Evolutionary conservation across 2,113 vertebrate species (phyloP).

Genomic region (Steatornis caripensis): DNA sequence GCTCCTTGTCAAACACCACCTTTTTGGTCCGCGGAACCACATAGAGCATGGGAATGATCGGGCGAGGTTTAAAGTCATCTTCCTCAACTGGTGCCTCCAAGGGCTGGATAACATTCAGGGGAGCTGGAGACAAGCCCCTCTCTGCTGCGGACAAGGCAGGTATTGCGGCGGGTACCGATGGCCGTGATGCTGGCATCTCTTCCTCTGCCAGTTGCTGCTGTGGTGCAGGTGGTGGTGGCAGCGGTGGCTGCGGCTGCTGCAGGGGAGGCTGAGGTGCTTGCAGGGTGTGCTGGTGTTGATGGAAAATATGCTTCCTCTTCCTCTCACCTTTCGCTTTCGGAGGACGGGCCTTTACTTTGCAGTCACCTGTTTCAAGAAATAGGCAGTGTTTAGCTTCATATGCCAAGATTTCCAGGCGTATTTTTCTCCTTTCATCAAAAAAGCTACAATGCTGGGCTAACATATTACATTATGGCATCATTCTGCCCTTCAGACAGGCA

Average conservation of each 20-base stretch:
- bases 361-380: constrained; percentile 49
- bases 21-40: constrained; percentile 71
- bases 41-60: constrained; percentile 78
- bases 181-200: fast-evolving
- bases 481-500: not conserved
- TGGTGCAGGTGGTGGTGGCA: fast-evolving
- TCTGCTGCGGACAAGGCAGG: fast-evolving
- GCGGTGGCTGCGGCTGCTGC: not conserved
- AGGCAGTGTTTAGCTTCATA: not conserved
- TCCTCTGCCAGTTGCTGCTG: not conserved
- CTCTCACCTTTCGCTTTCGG: constrained; percentile 60
- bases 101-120: constrained; percentile 58
- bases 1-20: constrained; percentile 59
- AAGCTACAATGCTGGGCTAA: not conserved
- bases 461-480: not conserved
- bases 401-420: not conserved
- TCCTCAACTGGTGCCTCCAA: constrained; percentile 4
- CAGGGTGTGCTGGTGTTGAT: not conserved
- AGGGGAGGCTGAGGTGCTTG: not conserved
- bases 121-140: not conserved
- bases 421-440: not conserved
- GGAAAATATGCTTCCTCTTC: constrained; percentile 62
- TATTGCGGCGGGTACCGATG: fast-evolving
- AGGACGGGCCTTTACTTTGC: constrained; percentile 49
- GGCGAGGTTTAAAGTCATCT: constrained; percentile 51